Conservation (phyloP, 2,797 vertebrate species). For the Sparus aurata region DNA sequence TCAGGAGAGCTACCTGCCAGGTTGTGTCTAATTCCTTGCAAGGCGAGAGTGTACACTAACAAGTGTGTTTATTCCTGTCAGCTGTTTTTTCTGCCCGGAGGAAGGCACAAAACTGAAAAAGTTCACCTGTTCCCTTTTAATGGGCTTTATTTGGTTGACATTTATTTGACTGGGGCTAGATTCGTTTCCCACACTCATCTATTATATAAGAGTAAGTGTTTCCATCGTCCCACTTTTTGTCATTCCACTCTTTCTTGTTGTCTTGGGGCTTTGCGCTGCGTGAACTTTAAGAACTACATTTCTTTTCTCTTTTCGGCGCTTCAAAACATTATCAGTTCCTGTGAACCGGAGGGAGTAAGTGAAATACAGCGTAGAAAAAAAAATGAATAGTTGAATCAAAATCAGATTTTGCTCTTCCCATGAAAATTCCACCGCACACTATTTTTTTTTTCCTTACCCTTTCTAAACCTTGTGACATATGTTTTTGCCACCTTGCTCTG, state of each 20-base stretch:
- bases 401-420: slow-evolving; percentile 21
- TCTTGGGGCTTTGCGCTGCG: slow-evolving; percentile 29
- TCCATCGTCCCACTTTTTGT: slow-evolving; percentile 37
- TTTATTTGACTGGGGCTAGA: slow-evolving; percentile 48
- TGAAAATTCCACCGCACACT: slow-evolving; percentile 14
- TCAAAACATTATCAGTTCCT: slow-evolving; percentile 39
- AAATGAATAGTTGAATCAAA: slow-evolving; percentile 1
- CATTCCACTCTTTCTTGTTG: slow-evolving; percentile 8
- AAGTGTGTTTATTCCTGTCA: slow-evolving; percentile 81
- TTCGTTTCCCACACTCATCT: slow-evolving; percentile 26
- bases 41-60: slow-evolving; percentile 81
- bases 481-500: slow-evolving; percentile 32
- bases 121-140: slow-evolving; percentile 65
- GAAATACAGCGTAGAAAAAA: neutral
- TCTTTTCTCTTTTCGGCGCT: slow-evolving; percentile 12
- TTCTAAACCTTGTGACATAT: slow-evolving; percentile 16
- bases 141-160: slow-evolving; percentile 69
- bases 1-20: slow-evolving; percentile 81
- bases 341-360: slow-evolving; percentile 9
- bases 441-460: neutral
- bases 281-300: slow-evolving; percentile 49
- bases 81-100: slow-evolving; percentile 69
- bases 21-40: slow-evolving; percentile 81
- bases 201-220: slow-evolving; percentile 14
- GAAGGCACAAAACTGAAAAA: slow-evolving; percentile 60